Evolutionary conservation across 2,113 vertebrate genomes (phyloP), one percentile per base, ranked within the genome.

Genomic region (Blennius ocellaris): DNA sequence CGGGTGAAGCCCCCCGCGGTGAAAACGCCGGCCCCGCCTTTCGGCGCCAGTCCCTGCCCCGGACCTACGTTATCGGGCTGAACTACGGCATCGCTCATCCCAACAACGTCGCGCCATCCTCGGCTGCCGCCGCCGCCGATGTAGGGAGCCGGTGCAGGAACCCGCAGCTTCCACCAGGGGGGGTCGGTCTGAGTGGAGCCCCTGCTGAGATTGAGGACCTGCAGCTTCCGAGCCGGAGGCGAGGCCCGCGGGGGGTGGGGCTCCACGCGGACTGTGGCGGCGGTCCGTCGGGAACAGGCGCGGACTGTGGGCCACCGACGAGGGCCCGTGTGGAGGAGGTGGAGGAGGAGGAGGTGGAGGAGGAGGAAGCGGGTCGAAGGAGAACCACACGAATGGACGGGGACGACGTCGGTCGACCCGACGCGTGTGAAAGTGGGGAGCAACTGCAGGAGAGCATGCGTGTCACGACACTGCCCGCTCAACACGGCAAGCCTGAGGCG

Each of bases 31-130:
- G 94, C 94, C 96, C 94, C 60, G 93, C 95, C 86, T 97, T 96
- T 94, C 95, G 95, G 86, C 95, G 96, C 84, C 93, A 93, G 94
- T 93, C 90, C 78, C 94, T 94, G 0, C 93, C 59, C 59, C 90
- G 92, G 91, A 95, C 95, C 67, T 96, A 95, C 68, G 94, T 98
- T 93, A 97, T 96, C 49, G 96, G 95, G 92, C 94, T 96, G 91
- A 95, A 96, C 93, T 92, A 96, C 90, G 96, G 95, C 77, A 95
- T 96, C 68, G 94, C 95, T 70, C 92, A 94, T 85, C 93, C 94
- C 85, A 93, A 94, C 79, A 94, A 94, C 76, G 95, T 97, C 71
- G 80, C 93, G 87, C 87, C 93, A 3, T 88, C 89, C 62, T 92
- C 92, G 4, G 21, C 94, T 65, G 92, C 66, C 50, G 78, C 94